Conservation (phyloP, 2,797 vertebrate species). For the Leptoclinus maculatus region DNA sequence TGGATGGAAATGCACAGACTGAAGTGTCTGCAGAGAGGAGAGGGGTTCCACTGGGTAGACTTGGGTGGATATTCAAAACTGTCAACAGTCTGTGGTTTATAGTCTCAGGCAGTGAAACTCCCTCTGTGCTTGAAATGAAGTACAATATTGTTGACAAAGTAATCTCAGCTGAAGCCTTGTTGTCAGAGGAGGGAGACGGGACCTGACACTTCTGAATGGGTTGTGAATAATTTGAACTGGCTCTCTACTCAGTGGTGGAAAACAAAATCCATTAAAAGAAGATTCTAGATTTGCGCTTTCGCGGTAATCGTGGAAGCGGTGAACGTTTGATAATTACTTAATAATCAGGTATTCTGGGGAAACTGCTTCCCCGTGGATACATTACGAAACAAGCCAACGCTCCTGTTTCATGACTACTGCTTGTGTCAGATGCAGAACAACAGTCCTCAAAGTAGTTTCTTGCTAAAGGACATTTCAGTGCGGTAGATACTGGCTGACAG, state of each 20-base stretch:
- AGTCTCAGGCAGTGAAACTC: slow-evolving; percentile 51
- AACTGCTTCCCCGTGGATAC: neutral
- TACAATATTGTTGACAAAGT: slow-evolving; percentile 65
- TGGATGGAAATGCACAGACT: slow-evolving; percentile 29
- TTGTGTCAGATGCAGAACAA: neutral
- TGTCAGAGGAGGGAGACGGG: slow-evolving; percentile 30
- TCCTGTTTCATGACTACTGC: neutral
- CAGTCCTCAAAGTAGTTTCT: neutral
- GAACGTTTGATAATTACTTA: slow-evolving; percentile 18
- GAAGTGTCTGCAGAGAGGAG: slow-evolving; percentile 11
- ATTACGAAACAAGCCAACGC: neutral
- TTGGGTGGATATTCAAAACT: slow-evolving; percentile 50
- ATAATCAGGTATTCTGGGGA: slow-evolving; percentile 11
- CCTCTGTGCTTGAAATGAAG: slow-evolving; percentile 53
- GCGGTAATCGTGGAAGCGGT: neutral
- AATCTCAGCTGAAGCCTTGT: slow-evolving; percentile 43
- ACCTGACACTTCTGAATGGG: slow-evolving; percentile 5
- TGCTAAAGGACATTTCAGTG: neutral
- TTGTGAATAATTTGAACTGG: slow-evolving; percentile 42
- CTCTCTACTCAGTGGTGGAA: slow-evolving; percentile 16
- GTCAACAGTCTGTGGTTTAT: slow-evolving; percentile 54
- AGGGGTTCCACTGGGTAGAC: neutral
- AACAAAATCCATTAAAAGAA: slow-evolving; percentile 27
- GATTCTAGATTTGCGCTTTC: slow-evolving; percentile 3
- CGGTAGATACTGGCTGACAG: neutral